A percentile compares a stretch with the other conserved stretches of the same genome.
Evolutionary conservation across 2,797 vertebrate species (phyloP).

Genomic region (Antennarius maculatus): DNA sequence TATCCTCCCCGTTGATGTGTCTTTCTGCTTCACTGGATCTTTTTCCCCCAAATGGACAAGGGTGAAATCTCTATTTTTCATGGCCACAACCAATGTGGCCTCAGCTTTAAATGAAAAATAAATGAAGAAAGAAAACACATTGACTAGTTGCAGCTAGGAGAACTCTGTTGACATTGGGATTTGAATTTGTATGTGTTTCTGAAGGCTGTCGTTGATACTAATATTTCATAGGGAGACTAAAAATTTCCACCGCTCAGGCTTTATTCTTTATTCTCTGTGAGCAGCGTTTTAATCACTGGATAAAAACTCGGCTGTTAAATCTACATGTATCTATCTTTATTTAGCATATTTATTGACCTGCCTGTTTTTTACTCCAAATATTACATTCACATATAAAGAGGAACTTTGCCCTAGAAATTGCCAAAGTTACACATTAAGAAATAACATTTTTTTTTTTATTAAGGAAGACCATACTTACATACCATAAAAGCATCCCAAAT

Average conservation of each 20-base stretch:
- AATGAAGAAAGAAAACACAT: constrained; percentile 54
- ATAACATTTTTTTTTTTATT: too few relatives aligned
- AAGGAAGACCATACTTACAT: too few relatives aligned
- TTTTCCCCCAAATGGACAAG: constrained; percentile 53
- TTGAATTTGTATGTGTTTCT: neutral
- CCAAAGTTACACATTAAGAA: too few relatives aligned
- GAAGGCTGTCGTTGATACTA: constrained; percentile 1
- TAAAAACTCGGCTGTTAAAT: too few relatives aligned
- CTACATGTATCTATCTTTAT: too few relatives aligned
- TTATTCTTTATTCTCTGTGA: too few relatives aligned
- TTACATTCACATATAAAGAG: too few relatives aligned
- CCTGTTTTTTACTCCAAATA: too few relatives aligned
- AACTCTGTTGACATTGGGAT: constrained; percentile 15
- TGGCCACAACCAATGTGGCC: constrained; percentile 13
- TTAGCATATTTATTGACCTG: neutral
- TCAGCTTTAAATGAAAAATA: constrained; percentile 59
- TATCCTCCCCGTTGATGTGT: constrained; percentile 57
- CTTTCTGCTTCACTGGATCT: constrained; percentile 68
- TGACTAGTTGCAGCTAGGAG: constrained; percentile 11
- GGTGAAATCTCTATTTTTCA: constrained; percentile 69
- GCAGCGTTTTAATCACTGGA: too few relatives aligned
- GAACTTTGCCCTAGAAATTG: too few relatives aligned
- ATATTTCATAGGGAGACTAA: neutral
- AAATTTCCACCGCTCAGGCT: too few relatives aligned
- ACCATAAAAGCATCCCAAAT: too few relatives aligned